These are phyloP conservation scores for Albula goreensis DNA, from an alignment of 2,113 vertebrate species.

Conservation along the genomic window DNA sequence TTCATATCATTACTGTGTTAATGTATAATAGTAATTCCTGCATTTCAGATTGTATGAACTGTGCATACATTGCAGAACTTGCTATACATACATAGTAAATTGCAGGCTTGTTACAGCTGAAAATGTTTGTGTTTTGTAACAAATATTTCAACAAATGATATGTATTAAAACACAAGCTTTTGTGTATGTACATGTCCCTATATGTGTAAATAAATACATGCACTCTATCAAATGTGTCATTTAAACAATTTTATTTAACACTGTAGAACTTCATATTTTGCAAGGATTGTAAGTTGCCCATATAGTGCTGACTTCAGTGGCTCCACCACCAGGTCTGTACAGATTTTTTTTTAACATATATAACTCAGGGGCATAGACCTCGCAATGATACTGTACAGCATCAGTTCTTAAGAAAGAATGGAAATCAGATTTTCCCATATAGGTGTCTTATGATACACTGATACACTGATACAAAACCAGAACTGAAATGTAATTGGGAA, in stretches of 20 bases:
- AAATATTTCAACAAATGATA: constrained; percentile 6
- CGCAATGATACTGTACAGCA: too few species aligned
- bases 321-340: neutral
- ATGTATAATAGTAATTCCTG: neutral
- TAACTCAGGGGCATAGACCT: too few species aligned
- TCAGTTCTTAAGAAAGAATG: too few species aligned
- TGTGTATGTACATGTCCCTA: constrained; percentile 27
- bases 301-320: neutral
- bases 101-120: constrained; percentile 17
- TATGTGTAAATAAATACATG: neutral
- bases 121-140: neutral
- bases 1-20: neutral
- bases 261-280: neutral
- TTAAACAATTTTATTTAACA: neutral
- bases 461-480: too few species aligned
- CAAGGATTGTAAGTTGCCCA: neutral
- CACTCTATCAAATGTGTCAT: neutral
- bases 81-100: constrained; percentile 12
- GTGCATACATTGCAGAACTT: neutral
- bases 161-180: constrained; percentile 19
- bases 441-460: too few species aligned
- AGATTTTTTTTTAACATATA: neutral
- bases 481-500: too few species aligned
- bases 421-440: too few species aligned
- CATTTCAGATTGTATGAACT: neutral